Evolutionary conservation across 2,797 vertebrate species (phyloP), one percentile per base, ranked within the genome.

Genomic region (Betta splendens): DNA sequence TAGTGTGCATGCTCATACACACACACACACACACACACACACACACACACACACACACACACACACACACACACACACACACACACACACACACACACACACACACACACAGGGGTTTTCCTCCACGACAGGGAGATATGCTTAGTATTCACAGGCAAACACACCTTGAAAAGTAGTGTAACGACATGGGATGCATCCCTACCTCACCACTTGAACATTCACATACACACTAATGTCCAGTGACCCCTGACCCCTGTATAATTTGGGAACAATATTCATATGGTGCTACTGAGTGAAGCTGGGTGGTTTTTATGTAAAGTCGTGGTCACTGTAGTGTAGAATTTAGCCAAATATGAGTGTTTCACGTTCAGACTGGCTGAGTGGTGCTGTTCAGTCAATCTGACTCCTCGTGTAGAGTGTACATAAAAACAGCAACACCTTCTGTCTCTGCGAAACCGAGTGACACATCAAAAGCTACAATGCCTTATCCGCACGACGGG

Each of bases 211-310:
- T 69, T 47, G 17, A 64, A 61, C 66, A 69, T 56, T 46, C 26
- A 64, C 49, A 31, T 2, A 70, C 48, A 77, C 69, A 67, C 62
- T 21, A 72, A 66, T 16, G 26, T 75, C 73, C 80, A 78, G 62
- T 72, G 73, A 54, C 72, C 72, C 77, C 69, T 76, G 28, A 68
- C 83, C 73, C 77, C 81, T 86, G 84, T 86, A 85, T 84, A 77
- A 86, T 88, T 87, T 87, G 83, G 86, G 89, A 88, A 86, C 84
- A 88, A 85, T 86, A 78, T 85, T 89, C 85, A 86, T 71, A 88
- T 89, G 87, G 89, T 90, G 89, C 89, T 90, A 89, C 69, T 13
- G 67, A 81, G 73, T 75, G 23, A 77, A 69, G 48, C 20, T 26
- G 36, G 69, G 36, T 67, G 67, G 67, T 65, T 83, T 81, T 80